Evolutionary conservation across 2,888 invertebrate species (phyloP).

Genomic region (Euplagia quadripunctaria): DNA sequence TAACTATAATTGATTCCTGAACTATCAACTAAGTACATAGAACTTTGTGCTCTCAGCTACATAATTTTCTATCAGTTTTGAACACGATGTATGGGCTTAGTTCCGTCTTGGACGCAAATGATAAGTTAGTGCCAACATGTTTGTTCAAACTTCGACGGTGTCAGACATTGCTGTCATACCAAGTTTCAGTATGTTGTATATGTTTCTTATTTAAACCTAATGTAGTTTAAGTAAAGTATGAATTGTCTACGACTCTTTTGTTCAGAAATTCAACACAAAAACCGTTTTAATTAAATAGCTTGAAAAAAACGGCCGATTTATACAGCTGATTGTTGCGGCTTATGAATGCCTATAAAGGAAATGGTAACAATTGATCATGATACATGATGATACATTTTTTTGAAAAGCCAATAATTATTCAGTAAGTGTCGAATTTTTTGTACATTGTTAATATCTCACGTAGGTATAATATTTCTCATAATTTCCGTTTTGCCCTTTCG

Average conservation of each 20-base stretch:
- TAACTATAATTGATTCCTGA: neutral
- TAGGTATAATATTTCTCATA: too few species aligned
- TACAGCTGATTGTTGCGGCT: too few species aligned
- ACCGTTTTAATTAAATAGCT: too few species aligned
- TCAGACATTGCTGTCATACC: neutral
- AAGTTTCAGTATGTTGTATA: neutral
- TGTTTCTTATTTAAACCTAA: neutral
- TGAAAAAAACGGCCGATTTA: too few species aligned
- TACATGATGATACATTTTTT: too few species aligned
- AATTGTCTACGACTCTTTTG: neutral
- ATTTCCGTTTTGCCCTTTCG: too few species aligned
- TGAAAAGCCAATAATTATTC: too few species aligned
- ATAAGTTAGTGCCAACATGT: constrained; percentile 6
- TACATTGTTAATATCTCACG: too few species aligned
- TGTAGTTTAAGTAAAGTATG: neutral
- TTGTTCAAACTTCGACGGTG: neutral
- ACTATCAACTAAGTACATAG: neutral
- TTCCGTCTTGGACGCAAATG: constrained; percentile 3
- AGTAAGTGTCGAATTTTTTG: too few species aligned
- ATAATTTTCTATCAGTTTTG: neutral
- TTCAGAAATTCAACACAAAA: too few species aligned
- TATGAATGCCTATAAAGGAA: too few species aligned
- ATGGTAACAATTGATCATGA: too few species aligned
- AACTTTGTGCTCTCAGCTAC: neutral
- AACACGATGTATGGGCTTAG: constrained; percentile 6